These are phyloP conservation scores for Pterocles orientalis DNA, from an alignment of 2,113 vertebrate genomes.

Conservation along the genomic window DNA sequence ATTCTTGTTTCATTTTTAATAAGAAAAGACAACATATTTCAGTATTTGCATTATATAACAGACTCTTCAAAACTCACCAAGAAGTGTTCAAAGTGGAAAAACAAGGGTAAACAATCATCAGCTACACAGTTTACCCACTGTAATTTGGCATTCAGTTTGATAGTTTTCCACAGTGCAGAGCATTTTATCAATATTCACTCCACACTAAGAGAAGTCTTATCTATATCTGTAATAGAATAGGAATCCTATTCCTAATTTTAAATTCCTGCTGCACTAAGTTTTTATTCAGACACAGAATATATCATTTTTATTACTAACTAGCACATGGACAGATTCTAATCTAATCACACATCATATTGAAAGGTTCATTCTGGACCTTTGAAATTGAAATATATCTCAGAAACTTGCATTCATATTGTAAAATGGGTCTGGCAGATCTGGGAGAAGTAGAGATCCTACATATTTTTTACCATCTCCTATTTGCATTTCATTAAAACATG, in stretches of 20 bases:
- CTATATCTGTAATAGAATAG: constrained; percentile 18
- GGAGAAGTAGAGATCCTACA: background rate
- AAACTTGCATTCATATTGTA: background rate
- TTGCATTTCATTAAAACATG: constrained; percentile 17
- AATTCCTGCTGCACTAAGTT: constrained; percentile 11
- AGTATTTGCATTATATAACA: background rate
- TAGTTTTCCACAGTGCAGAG: constrained; percentile 17
- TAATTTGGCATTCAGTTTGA: constrained; percentile 28
- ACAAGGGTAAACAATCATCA: background rate
- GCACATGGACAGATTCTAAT: constrained; percentile 43
- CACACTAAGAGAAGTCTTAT: constrained; percentile 21
- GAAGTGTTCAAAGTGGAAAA: background rate
- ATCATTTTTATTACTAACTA: constrained; percentile 37
- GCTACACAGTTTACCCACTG: background rate
- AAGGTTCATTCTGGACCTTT: constrained; percentile 14
- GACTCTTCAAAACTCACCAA: background rate
- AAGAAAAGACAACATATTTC: background rate
- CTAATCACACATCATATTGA: constrained; percentile 4
- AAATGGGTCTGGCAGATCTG: background rate
- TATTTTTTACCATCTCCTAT: background rate
- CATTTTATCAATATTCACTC: constrained; percentile 50
- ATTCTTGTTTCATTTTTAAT: background rate
- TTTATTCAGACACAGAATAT: constrained; percentile 38
- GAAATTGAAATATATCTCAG: constrained; percentile 24
- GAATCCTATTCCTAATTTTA: constrained; percentile 11